phyloP scores from a whole-genome alignment of 2,113 vertebrate species.

The Caretta caretta region DNA sequence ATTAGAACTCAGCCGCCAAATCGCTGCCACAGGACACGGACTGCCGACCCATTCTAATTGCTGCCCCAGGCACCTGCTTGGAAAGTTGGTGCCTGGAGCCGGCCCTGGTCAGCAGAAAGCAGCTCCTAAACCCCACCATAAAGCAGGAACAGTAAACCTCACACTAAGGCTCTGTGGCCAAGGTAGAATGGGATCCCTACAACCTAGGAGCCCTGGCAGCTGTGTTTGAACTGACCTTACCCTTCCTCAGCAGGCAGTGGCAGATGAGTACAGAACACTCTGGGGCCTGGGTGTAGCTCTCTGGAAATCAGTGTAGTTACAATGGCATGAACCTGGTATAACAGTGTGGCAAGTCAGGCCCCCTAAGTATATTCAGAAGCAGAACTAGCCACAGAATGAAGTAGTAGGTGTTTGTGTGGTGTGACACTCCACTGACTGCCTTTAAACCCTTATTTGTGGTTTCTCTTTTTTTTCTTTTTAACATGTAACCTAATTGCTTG shows the following conservation, averaged over 20 bases:
- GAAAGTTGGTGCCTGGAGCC: too few relatives aligned
- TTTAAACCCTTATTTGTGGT: accelerated
- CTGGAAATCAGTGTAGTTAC: background rate
- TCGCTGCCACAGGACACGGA: too few relatives aligned
- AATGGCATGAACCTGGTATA: background rate
- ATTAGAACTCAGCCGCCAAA: background rate
- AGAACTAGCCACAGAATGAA: background rate
- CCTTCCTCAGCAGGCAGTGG: background rate
- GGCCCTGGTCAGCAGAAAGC: background rate
- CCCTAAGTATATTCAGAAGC: accelerated
- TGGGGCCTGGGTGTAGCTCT: too few relatives aligned
- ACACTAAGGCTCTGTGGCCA: background rate
- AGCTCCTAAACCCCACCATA: background rate
- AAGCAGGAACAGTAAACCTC: accelerated
- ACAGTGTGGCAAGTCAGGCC: background rate
- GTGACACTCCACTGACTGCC: background rate
- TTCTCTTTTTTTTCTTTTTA: background rate
- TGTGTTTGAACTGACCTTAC: background rate
- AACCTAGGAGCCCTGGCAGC: background rate
- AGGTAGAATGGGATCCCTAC: accelerated
- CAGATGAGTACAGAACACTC: too few relatives aligned
- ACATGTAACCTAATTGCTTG: background rate
- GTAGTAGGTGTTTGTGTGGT: background rate
- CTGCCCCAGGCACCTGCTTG: too few relatives aligned
- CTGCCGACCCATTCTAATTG: too few relatives aligned